Conservation (phyloP, 2,113 vertebrate genomes). For the Oxygymnocypris stewartii region DNA sequence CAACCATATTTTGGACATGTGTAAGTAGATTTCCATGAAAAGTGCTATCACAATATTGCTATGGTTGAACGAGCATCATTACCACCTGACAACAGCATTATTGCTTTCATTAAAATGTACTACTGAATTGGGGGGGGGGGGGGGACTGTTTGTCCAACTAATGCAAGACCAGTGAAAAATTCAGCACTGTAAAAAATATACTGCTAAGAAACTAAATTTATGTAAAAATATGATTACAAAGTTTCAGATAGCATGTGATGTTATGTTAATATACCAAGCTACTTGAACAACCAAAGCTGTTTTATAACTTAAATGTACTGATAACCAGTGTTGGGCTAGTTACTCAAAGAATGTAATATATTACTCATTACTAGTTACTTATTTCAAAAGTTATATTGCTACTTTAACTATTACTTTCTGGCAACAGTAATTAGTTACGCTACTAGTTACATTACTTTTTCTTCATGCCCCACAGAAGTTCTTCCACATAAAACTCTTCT, state of each 20-base stretch:
- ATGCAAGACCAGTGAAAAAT: not conserved
- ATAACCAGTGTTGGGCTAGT: not conserved
- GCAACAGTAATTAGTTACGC: no score
- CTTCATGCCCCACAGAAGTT: no score
- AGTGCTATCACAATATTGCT: not conserved
- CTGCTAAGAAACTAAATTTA: not conserved
- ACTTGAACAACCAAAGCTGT: not conserved
- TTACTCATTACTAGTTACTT: no score
- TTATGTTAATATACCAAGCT: not conserved
- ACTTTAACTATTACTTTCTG: no score
- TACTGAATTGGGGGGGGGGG: not conserved
- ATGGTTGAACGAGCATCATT: not conserved
- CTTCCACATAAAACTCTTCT: no score
- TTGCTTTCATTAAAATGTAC: not conserved
- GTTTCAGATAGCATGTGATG: not conserved
- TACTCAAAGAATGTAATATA: no score
- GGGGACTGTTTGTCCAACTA: not conserved
- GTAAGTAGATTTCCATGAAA: not conserved
- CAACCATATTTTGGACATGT: not conserved
- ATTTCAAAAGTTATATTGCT: no score
- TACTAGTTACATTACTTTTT: no score
- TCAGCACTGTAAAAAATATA: not conserved
- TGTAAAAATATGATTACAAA: not conserved
- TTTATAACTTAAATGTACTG: not conserved
- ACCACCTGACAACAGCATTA: not conserved